phyloP scores from a whole-genome alignment of 2,113 vertebrate genomes.

The Apistogramma diplotaenia region DNA sequence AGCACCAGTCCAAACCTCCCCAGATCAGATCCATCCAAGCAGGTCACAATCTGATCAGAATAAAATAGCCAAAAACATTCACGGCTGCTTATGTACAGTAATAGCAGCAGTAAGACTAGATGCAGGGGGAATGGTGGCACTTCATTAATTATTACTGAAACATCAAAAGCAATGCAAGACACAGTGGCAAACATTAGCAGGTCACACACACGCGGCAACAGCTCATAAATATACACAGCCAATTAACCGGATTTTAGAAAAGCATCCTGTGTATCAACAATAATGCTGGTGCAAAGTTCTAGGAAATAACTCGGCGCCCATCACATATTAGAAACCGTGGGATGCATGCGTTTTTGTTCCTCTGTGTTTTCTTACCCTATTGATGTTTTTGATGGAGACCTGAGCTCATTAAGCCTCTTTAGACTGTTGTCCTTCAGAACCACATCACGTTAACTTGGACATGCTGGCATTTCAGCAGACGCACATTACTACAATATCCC shows the following conservation, averaged over 20 bases:
- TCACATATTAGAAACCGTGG: not conserved
- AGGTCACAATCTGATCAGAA: constrained; percentile 7
- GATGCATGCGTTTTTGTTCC: not conserved
- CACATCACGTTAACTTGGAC: not conserved
- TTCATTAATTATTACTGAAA: constrained; percentile 26
- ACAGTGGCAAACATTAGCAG: constrained; percentile 42
- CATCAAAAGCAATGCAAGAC: constrained; percentile 36
- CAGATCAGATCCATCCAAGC: constrained; percentile 5
- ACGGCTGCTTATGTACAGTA: not conserved
- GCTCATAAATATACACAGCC: constrained; percentile 22
- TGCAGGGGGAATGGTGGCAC: not conserved
- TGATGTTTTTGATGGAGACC: constrained; percentile 8
- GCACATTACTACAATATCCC: constrained; percentile 6
- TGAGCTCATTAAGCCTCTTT: constrained; percentile 4
- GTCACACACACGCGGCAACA: constrained; percentile 38
- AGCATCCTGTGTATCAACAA: not conserved
- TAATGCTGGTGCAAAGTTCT: constrained; percentile 1
- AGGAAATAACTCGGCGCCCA: not conserved
- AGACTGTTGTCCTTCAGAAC: not conserved
- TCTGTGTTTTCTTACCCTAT: not conserved
- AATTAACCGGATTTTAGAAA: constrained; percentile 21
- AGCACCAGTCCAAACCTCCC: constrained; percentile 9
- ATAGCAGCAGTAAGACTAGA: not conserved
- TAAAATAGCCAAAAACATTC: not conserved
- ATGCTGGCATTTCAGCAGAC: constrained; percentile 19